These are phyloP conservation scores for Pitangus sulphuratus DNA, from an alignment of 2,797 vertebrate species.

Conservation along the genomic window DNA sequence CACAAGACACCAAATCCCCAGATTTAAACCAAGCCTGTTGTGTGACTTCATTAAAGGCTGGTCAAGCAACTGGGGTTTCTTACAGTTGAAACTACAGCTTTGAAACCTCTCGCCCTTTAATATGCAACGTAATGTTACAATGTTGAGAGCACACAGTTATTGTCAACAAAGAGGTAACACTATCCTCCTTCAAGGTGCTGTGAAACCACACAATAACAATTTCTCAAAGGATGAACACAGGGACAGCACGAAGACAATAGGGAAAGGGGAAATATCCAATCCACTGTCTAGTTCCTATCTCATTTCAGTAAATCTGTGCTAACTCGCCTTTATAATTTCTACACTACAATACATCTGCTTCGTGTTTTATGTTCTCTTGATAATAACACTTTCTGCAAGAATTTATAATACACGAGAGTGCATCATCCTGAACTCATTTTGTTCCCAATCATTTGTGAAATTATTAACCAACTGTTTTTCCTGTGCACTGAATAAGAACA, in stretches of 20 bases:
- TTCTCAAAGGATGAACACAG: background rate
- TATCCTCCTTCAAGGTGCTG: background rate
- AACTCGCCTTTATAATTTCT: background rate
- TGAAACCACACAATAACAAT: background rate
- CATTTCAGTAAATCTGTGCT: background rate
- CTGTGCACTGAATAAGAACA: background rate
- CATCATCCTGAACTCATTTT: background rate
- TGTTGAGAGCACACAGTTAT: background rate
- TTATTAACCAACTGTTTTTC: slow-evolving; percentile 38
- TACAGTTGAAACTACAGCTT: background rate
- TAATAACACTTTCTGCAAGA: background rate
- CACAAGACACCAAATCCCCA: background rate
- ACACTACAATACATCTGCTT: background rate
- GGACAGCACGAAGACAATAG: background rate
- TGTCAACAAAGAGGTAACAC: rapidly evolving
- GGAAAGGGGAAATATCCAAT: background rate
- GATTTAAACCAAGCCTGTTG: background rate
- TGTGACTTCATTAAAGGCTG: background rate
- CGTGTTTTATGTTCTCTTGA: background rate
- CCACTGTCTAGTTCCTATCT: background rate
- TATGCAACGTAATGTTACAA: background rate
- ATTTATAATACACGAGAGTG: background rate
- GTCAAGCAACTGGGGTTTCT: background rate
- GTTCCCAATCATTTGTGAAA: background rate
- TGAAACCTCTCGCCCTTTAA: background rate